Evolutionary conservation across 2,888 invertebrate genomes (phyloP), one percentile per base, ranked within the genome.

Genomic region (Patella depressa): DNA sequence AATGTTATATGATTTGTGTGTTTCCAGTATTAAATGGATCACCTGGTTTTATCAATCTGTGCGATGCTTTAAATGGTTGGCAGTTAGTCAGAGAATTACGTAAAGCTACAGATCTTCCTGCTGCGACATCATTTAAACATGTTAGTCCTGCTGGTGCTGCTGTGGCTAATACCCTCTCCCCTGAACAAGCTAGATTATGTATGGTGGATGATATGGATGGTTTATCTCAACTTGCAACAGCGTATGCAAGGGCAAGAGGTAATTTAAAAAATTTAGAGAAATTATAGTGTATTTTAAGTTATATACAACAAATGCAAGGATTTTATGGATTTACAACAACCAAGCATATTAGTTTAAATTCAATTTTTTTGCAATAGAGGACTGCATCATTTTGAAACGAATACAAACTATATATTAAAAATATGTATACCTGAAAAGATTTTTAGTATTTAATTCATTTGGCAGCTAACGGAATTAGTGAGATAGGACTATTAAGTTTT

Each of bases 131-230:
- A 78, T 99, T 99, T 92, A 99, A 99, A 90, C 99, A 99, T 91
- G 98, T 99, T 9, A 98, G 98, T 53, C 99, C 99, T 0, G 98
- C 99, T 17, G 93, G 98, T 4, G 98, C 98, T 2, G 98, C 98
- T 75, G 95, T 99, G 2, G 98, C 96, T 0, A 93, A 95, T 55
- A 95, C 97, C 0, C 92, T 99, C 55, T 94, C 94, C 79, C 91
- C 93, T 5, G 94, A 94, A 57, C 93, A 97, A 94, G 96, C 97
- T 0, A 94, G 95, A 88, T 94, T 98, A 0, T 98, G 98, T 89
- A 97, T 98, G 96, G 98, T 98, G 4, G 91, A 93, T 0, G 93
- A 94, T 4, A 91, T 83, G 70, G 78, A 81, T 17, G 83, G 93
- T 57, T 92, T 98, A 83, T 94, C 96, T 0, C 97, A 97, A 0